Evolutionary conservation across 2,797 vertebrate genomes (phyloP), one percentile per base, ranked within the genome.

Genomic region (Cyprinodon diabolis): DNA sequence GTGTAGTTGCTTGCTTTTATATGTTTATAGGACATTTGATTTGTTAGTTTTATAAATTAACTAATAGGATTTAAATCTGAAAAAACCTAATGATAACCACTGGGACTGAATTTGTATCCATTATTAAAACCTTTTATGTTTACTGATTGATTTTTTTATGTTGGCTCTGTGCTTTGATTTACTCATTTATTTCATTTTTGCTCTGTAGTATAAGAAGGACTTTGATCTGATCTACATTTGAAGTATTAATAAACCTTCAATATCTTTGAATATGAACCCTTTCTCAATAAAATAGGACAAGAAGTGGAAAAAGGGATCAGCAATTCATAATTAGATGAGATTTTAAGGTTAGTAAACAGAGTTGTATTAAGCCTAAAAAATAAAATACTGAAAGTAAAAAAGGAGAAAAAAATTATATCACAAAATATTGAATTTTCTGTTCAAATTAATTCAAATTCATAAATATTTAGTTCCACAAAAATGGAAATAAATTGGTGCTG

Each of bases 241-340:
- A 84, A 83, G 74, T 86, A 82, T 57, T 84, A 87, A 87, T 86
- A 90, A 81, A 78, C 69, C 75, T 57, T 51, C 67, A 54, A 15
- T 37, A 60, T 37, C 65, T 75, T 84, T 85, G 9, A 8, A 55
- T 72, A 52, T 23, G 72, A 79, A 52, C 77, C 84, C 80, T 85
- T 86, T 56, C 77, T 66, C 69, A 71, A 40, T 54, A 65, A 77
- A 78, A 37, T 17, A 72, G 68, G 55, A 57, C 49, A 23, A 47
- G 23, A 30, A 73, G 68, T 19, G 48, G 69, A 63, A 69, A 25
- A 56, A 73, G 48, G 40, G 68, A 73, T 74, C n/a, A 13, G 40
- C 19, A 63, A 43, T 15, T 63, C 0, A 66, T 21, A 30, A 14
- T 45, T 54, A 45, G 68, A 45, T n/a, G 15, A 23, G 54, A 69